A percentile compares a stretch with the other conserved stretches of the same genome.
phyloP scores from a whole-genome alignment of 2,797 vertebrate species.

The Knipowitschia caucasica region DNA sequence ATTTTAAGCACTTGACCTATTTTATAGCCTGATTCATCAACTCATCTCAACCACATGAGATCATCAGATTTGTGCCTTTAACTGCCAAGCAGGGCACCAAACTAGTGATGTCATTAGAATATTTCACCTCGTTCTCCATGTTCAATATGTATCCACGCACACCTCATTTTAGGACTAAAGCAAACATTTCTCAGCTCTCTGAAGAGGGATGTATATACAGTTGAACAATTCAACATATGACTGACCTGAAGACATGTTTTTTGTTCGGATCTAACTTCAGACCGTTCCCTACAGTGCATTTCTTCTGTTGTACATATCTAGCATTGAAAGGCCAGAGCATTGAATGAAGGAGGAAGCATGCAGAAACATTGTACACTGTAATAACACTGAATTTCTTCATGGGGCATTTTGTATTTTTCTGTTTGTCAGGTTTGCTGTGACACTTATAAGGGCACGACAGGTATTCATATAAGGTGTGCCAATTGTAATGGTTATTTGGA shows the following conservation, averaged over 20 bases:
- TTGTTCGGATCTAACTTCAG: conserved; percentile 48
- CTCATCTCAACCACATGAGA: conserved; percentile 53
- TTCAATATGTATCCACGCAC: conserved; percentile 25
- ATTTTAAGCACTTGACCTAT: conserved; percentile 65
- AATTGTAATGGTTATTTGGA: conserved; percentile 64
- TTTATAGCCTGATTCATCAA: conserved; percentile 47
- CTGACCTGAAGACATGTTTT: conserved; percentile 38
- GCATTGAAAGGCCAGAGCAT: conserved; percentile 67
- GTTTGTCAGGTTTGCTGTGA: conserved; percentile 74
- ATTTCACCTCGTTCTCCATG: conserved; percentile 30
- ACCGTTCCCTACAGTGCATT: conserved; percentile 53
- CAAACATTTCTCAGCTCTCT: conserved; percentile 36
- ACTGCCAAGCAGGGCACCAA: conserved; percentile 76
- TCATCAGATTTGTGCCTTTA: conserved; percentile 74
- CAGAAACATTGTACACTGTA: conserved; percentile 73
- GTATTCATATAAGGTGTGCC: conserved; percentile 71
- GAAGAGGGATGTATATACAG: conserved; percentile 34
- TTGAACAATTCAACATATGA: conserved; percentile 29
- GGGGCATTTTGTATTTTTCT: conserved; percentile 75
- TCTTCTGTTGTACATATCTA: conserved; percentile 62
- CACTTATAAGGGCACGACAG: conserved; percentile 71
- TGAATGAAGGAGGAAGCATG: conserved; percentile 76
- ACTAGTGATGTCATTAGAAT: conserved; percentile 67
- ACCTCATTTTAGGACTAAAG: conserved; percentile 45
- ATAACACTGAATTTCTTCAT: conserved; percentile 77